Percentiles rank a stretch among this genome's conserved stretches.
phyloP scores from a whole-genome alignment of 2,113 vertebrate species.

The Charina bottae region DNA sequence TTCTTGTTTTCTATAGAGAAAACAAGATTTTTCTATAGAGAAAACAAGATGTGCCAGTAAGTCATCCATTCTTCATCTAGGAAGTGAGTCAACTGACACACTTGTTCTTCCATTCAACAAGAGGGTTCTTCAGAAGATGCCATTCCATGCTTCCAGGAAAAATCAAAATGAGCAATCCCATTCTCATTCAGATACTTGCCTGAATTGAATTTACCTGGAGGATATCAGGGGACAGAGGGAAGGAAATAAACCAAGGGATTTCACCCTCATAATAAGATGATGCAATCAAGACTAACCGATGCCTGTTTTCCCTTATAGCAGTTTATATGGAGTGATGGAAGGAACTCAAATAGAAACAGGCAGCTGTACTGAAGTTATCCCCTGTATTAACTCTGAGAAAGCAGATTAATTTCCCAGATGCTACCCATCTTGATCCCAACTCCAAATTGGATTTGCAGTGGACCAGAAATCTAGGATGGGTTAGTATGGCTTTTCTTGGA shows the following conservation, averaged over 20 bases:
- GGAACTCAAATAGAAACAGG: neutral
- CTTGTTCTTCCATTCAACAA: slow-evolving; percentile 1
- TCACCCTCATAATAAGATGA: neutral
- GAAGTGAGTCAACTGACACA: neutral
- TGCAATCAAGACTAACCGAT: neutral
- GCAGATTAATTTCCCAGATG: neutral
- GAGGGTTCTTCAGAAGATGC: neutral
- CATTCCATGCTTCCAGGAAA: slow-evolving; percentile 19
- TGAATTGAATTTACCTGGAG: neutral
- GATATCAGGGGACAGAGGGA: slow-evolving; percentile 1
- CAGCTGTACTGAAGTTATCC: neutral
- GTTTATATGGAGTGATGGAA: neutral
- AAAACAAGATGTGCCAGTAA: neutral
- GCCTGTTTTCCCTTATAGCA: no score
- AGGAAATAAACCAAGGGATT: neutral
- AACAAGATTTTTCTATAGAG: no score
- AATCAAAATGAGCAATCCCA: neutral
- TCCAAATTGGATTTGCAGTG: neutral
- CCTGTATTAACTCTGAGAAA: neutral
- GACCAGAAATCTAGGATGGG: neutral
- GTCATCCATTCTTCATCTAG: neutral
- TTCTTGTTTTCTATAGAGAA: neutral
- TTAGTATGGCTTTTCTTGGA: no score
- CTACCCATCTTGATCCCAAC: neutral
- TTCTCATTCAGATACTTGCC: neutral